Base-by-base conservation (phyloP, 2,113 vertebrate genomes). In the Salvelinus namaycush region DNA sequence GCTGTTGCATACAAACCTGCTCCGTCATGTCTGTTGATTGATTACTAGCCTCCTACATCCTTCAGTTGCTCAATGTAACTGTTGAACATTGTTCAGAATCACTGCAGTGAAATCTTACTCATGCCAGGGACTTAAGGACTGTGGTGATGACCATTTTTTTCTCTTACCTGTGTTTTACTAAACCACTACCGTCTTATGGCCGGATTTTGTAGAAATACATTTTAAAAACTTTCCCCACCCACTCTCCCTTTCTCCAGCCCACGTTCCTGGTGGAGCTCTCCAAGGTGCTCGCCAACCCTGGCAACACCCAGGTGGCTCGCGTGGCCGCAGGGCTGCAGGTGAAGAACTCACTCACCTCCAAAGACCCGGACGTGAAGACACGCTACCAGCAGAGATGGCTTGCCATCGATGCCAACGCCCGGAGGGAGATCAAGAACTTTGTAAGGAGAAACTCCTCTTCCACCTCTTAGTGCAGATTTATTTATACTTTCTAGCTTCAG, bases 251-350 rank as follows among this genome's bases (percentile, higher is more conserved):
- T 29, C 29, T 70, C 1, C 89, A 99, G 98, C 96, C 98, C 0
- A 96, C 96, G 3, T 99, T 99, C 94, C 93, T 99, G 90, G 96
- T 99, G 94, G 97, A 99, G 92, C 91, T 99, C 87, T 98, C 97
- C 76, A 96, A 97, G 87, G 98, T 99, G 72, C 91, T 99, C 87
- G 98, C 98, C 2, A 99, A 99, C 84, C 98, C 97, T 0, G 97
- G 96, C 16, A 99, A 99, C 93, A 98, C 97, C 57, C 98, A 99
- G 82, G 98, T 99, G 67, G 98, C 97, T 0, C 96, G 98, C 0
- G 97, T 99, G 4, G 98, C 98, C 0, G 95, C 98, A 0, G 98
- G 97, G 12, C 91, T 99, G 84, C 97, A 99, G 94, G 97, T 99
- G 87, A 99, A 99, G 93, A 99, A 99, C 92, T 99, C 97, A 0